phyloP scores from a whole-genome alignment of 2,888 invertebrate genomes.

The Cephus pygmeus region DNA sequence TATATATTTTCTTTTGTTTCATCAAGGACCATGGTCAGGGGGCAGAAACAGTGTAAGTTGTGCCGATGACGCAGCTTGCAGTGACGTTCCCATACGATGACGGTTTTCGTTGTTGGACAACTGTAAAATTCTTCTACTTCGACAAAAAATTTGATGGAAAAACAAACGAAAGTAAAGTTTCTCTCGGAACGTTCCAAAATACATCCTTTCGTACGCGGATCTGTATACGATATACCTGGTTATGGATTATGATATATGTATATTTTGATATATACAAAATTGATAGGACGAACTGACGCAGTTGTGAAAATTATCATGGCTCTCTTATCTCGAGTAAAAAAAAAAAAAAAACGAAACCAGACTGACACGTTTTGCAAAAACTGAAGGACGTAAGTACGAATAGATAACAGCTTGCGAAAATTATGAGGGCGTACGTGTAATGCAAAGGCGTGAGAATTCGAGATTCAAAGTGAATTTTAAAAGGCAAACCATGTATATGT shows the following conservation, averaged over 20 bases:
- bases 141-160: conserved; percentile 27
- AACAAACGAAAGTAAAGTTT: conserved; percentile 30
- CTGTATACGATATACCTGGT: no score
- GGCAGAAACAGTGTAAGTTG: conserved; percentile 47
- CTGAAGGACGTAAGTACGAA: conserved; percentile 29
- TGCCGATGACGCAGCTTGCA: conserved; percentile 67
- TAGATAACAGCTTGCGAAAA: background rate
- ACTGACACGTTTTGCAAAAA: conserved; percentile 31
- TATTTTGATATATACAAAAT: no score
- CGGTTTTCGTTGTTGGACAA: conserved; percentile 59
- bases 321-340: conserved; percentile 5
- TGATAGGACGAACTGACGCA: no score
- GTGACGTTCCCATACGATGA: conserved; percentile 63
- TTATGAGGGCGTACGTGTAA: no score
- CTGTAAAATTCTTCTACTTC: conserved; percentile 50
- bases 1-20: background rate
- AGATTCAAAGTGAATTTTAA: no score
- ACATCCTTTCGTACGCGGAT: no score
- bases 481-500: no score
- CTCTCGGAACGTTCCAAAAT: no score
- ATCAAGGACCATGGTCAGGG: conserved; percentile 13
- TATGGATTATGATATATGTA: no score
- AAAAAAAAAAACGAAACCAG: conserved; percentile 24
- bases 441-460: no score
- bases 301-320: no score